Percentiles rank a stretch among this genome's conserved stretches.
These are phyloP conservation scores for Anguilla anguilla DNA, from an alignment of 2,797 vertebrate genomes.

Conservation along the genomic window DNA sequence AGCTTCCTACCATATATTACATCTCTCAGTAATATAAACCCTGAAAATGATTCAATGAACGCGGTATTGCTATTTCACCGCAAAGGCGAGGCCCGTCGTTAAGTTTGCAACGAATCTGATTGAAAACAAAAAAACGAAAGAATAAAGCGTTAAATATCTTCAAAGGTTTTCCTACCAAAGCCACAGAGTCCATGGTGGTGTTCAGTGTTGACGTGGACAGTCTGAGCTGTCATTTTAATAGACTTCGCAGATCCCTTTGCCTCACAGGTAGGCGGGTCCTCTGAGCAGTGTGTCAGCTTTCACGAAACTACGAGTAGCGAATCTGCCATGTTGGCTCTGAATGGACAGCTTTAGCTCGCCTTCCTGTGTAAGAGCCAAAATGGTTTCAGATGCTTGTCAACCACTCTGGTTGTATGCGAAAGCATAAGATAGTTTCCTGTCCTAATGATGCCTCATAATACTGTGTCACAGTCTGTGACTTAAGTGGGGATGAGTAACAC, in stretches of 20 bases:
- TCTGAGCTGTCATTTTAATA: slow-evolving; percentile 17
- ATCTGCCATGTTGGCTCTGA: slow-evolving; percentile 4
- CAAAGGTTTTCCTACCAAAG: slow-evolving; percentile 4
- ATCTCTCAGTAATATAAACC: not conserved
- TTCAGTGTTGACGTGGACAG: slow-evolving; percentile 21
- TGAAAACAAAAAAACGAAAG: not conserved
- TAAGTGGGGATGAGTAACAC: not conserved
- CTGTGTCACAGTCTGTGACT: not conserved
- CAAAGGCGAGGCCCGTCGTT: not conserved
- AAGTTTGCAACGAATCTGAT: slow-evolving; percentile 3
- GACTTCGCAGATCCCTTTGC: slow-evolving; percentile 9
- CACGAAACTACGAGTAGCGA: not conserved
- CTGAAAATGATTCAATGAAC: not conserved
- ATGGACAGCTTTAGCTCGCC: not conserved
- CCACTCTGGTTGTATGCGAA: not conserved
- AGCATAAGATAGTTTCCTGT: not conserved
- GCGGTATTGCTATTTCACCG: not conserved
- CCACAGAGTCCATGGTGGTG: slow-evolving; percentile 15
- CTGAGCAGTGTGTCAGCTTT: not conserved
- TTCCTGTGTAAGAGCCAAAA: not conserved
- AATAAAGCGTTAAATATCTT: slow-evolving; percentile 8
- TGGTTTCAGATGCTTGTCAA: not conserved
- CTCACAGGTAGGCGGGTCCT: slow-evolving; percentile 16
- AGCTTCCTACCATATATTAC: slow-evolving; percentile 1
- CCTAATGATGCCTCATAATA: not conserved